Conservation (phyloP, 2,113 vertebrate species). For the Myiopsitta monachus region DNA sequence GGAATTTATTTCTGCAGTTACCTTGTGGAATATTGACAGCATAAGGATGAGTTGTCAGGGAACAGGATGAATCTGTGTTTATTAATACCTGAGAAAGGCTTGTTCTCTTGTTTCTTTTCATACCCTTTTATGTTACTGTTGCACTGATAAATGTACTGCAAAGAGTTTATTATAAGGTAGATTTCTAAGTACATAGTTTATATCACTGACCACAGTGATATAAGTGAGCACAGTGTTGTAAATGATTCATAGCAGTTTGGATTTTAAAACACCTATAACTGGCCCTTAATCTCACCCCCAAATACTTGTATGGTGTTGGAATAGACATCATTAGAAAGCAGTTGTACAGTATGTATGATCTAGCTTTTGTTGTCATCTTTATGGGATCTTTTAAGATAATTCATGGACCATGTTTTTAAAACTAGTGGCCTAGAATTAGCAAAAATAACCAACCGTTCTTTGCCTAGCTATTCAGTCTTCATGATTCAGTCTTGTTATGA, state of each 20-base stretch:
- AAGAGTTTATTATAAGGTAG: background rate
- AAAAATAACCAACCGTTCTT: background rate
- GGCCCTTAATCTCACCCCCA: background rate
- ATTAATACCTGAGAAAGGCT: background rate
- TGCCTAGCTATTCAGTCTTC: background rate
- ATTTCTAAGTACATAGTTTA: background rate
- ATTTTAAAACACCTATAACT: background rate
- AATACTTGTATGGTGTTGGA: background rate
- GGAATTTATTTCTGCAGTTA: background rate
- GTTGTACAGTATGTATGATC: background rate
- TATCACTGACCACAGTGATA: background rate
- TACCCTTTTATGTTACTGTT: background rate
- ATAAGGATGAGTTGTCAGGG: background rate
- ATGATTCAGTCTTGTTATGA: background rate
- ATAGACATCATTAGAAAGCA: background rate
- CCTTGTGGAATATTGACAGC: background rate
- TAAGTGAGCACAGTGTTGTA: background rate
- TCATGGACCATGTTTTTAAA: background rate
- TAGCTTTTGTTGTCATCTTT: background rate
- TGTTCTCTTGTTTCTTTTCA: background rate
- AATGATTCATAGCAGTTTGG: background rate
- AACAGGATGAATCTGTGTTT: background rate
- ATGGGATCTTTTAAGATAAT: background rate
- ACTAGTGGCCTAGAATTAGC: background rate
- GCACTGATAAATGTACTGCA: background rate